Evolutionary conservation across 2,113 vertebrate genomes (phyloP), one percentile per base, ranked within the genome.

Genomic region (Amphiprion ocellaris): DNA sequence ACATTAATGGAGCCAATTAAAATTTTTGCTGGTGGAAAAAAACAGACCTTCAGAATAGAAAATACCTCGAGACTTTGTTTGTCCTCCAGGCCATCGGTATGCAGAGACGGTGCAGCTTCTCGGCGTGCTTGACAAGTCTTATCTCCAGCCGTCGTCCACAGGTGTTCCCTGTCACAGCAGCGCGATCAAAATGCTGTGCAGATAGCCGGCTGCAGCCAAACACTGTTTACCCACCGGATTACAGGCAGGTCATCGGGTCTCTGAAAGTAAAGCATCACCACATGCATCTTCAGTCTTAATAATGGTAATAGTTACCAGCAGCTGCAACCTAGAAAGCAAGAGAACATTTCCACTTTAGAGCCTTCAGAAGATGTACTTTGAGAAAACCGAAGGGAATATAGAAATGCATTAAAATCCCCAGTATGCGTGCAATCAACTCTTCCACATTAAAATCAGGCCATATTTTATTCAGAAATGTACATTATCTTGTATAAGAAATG

Each of bases 141-240:
- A 93, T 94, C 93, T 91, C 46, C 79, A 14, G 79, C 28, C 39
- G 77, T 85, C 37, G 58, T 92, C 92, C 90, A 92, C 92, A 92
- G 87, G 92, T 94, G 91, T 88, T 92, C 54, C 23, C 85, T 87
- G 88, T 87, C 90, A 91, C 82, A 53, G 70, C n/a, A 77, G 75
- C 44, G 74, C 83, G 84, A 93, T 92, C 88, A 82, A 86, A 90
- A 92, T 79, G 83, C 88, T 30, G 69, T 54, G 72, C 82, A 52
- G 83, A 74, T 69, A 66, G 65, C 76, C 19, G 59, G 59, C 74
- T 69, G 72, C 72, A 86, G 78, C 75, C 85, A 69, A 88, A 85
- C 50, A 58, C 71, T 88, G 86, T 92, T 89, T 88, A 85, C 81
- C 74, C 83, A 73, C 33, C 70, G 89, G 81, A 82, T 90, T 85